Percentiles rank a stretch among this genome's conserved stretches.
These are phyloP conservation scores for Lagopus muta DNA, from an alignment of 2,113 vertebrate genomes.

Conservation along the genomic window DNA sequence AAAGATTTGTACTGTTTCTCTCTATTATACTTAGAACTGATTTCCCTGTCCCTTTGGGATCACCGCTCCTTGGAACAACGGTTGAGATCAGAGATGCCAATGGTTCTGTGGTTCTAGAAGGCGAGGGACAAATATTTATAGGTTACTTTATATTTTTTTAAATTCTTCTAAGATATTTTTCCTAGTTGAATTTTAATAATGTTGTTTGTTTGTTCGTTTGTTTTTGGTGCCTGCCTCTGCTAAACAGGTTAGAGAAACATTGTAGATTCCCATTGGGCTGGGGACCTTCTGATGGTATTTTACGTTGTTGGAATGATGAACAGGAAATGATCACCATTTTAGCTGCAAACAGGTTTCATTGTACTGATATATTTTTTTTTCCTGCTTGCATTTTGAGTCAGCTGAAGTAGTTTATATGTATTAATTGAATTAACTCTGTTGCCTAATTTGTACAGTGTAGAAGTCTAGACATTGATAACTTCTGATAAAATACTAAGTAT, in stretches of 20 bases:
- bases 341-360: neutral
- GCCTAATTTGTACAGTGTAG: neutral
- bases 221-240: neutral
- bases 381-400: neutral
- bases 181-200: neutral
- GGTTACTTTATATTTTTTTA: slow-evolving; percentile 77
- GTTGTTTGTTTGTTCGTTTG: neutral
- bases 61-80: slow-evolving; percentile 84
- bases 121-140: slow-evolving; percentile 93
- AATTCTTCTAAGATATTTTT: neutral
- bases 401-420: neutral
- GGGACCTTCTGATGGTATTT: neutral
- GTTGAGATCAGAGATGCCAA: slow-evolving; percentile 87
- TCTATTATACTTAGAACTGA: slow-evolving; percentile 71
- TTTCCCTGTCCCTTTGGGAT: slow-evolving; percentile 83
- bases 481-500: neutral
- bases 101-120: slow-evolving; percentile 81
- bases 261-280: neutral
- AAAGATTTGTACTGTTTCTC: neutral
- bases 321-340: neutral
- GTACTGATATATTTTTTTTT: neutral
- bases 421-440: neutral
- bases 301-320: neutral
- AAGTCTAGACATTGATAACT: neutral
- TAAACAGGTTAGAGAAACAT: neutral